A percentile compares a stretch with the other conserved stretches of the same genome.
Conservation (phyloP, 2,797 vertebrate species). For the Helicolenus hilgendorfi region DNA sequence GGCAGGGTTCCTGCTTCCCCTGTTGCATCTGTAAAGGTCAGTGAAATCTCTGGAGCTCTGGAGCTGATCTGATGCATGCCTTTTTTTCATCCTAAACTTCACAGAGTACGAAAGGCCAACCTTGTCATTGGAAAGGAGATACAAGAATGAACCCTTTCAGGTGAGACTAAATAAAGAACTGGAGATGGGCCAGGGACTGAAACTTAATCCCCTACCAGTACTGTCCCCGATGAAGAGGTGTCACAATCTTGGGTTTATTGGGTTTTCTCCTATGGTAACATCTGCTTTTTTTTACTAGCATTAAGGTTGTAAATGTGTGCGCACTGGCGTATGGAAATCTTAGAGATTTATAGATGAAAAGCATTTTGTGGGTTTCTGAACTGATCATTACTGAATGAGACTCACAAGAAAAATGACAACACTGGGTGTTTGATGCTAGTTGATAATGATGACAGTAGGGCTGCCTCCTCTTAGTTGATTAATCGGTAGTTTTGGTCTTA, state of each 20-base stretch:
- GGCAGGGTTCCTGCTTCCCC: slow-evolving; percentile 34
- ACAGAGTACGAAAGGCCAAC: slow-evolving; percentile 71
- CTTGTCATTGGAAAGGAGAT: slow-evolving; percentile 62
- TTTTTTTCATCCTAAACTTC: slow-evolving; percentile 44
- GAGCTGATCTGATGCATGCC: slow-evolving; percentile 52
- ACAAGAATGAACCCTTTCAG: slow-evolving; percentile 69
- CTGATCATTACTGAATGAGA: neutral
- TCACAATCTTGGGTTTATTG: neutral
- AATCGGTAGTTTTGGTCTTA: too few relatives aligned
- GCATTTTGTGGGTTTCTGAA: neutral
- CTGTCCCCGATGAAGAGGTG: neutral
- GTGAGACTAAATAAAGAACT: slow-evolving; percentile 59
- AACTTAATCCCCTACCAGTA: slow-evolving; percentile 23
- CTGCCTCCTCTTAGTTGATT: neutral
- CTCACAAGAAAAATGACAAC: neutral
- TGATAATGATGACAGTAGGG: neutral
- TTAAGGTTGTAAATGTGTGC: neutral
- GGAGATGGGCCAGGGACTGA: slow-evolving; percentile 17
- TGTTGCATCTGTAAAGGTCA: slow-evolving; percentile 79
- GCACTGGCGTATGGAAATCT: neutral
- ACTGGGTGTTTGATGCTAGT: neutral
- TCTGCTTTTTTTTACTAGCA: neutral
- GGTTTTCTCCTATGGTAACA: neutral
- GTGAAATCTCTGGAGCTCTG: slow-evolving; percentile 58
- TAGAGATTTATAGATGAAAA: neutral